Evolutionary conservation across 2,797 vertebrate species (phyloP).

Genomic region (Danio jaintianensis): DNA sequence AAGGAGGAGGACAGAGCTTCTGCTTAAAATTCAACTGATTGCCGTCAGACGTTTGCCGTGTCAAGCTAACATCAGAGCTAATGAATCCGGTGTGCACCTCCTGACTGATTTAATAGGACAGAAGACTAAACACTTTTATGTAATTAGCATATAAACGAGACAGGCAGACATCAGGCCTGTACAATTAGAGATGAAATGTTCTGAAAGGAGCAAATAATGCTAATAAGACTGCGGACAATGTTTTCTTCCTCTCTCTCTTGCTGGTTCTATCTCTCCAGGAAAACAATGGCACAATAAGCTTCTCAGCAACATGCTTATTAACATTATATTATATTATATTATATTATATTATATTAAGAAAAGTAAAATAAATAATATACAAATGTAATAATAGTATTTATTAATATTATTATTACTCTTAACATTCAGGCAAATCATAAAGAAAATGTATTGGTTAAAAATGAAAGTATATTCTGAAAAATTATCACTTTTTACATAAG

Average conservation of each 20-base stretch:
- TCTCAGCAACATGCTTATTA: neutral
- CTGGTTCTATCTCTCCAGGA: neutral
- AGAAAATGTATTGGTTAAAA: neutral
- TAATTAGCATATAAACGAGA: constrained; percentile 72
- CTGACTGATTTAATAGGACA: constrained; percentile 69
- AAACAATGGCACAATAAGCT: neutral
- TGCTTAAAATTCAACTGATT: constrained; percentile 64
- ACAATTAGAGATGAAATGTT: constrained; percentile 64
- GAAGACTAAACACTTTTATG: constrained; percentile 68
- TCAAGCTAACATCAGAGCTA: constrained; percentile 65
- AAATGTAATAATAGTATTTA: neutral
- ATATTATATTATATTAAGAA: neutral
- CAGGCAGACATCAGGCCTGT: constrained; percentile 61
- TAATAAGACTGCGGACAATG: constrained; percentile 50
- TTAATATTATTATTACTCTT: too few species aligned
- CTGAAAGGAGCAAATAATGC: constrained; percentile 58
- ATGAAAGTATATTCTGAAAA: too few species aligned
- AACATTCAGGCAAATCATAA: neutral
- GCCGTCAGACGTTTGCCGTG: constrained; percentile 62
- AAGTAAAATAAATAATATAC: neutral
- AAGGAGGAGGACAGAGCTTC: constrained; percentile 39
- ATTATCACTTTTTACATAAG: too few species aligned
- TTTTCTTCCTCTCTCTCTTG: constrained; percentile 56
- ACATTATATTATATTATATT: neutral
- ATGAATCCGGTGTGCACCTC: constrained; percentile 64